phyloP scores from a whole-genome alignment of 1,140 invertebrate species.

The Scaptomyza montana region DNA sequence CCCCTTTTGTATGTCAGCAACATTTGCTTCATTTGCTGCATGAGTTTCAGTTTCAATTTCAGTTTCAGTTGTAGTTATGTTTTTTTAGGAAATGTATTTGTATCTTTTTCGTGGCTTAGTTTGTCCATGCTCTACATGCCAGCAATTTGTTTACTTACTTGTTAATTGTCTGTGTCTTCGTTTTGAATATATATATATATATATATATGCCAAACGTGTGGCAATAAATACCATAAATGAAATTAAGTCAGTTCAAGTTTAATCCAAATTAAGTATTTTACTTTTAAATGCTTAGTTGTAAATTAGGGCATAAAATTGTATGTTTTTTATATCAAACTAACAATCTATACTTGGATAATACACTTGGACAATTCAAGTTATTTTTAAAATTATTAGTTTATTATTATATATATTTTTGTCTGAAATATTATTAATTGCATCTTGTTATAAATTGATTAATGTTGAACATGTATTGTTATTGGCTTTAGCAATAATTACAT shows the following conservation, averaged over 20 bases:
- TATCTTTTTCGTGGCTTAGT: slow-evolving; percentile 27
- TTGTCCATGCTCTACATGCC: slow-evolving; percentile 46
- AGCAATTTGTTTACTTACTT: slow-evolving; percentile 31
- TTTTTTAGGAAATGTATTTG: slow-evolving; percentile 37
- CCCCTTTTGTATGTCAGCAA: slow-evolving; percentile 63
- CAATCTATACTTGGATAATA: too few species aligned
- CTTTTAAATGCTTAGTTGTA: background rate
- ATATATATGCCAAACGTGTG: slow-evolving; percentile 8
- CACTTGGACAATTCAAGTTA: too few species aligned
- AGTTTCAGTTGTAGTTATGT: slow-evolving; percentile 29
- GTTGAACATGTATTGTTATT: too few species aligned
- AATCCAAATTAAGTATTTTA: slow-evolving; percentile 12
- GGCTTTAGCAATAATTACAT: too few species aligned
- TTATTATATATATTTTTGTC: too few species aligned
- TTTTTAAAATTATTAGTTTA: too few species aligned
- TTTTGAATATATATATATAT: slow-evolving; percentile 3
- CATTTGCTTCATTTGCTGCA: slow-evolving; percentile 75
- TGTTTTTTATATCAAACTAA: too few species aligned
- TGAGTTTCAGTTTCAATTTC: slow-evolving; percentile 71
- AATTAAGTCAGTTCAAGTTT: slow-evolving; percentile 7
- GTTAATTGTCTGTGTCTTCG: slow-evolving; percentile 40
- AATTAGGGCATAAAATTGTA: too few species aligned
- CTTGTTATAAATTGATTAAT: too few species aligned
- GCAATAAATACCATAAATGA: slow-evolving; percentile 16
- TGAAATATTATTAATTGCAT: too few species aligned